phyloP scores from a whole-genome alignment of 2,888 invertebrate genomes.

The Cephus spinipes region DNA sequence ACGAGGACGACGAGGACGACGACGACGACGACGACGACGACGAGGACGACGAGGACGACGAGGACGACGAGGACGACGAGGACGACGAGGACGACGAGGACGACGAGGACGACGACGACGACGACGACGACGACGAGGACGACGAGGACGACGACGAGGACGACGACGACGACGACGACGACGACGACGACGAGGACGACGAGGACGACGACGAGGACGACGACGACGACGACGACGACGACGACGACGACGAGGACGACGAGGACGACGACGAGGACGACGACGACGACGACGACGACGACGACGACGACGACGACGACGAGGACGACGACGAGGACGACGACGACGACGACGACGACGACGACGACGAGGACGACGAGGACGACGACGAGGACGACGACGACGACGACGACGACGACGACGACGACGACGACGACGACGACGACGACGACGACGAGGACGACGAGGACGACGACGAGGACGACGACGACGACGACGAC shows the following conservation, averaged over 20 bases:
- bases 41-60: not conserved
- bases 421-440: not conserved
- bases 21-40: too few relatives aligned
- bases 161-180: not conserved
- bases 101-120: not conserved
- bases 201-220: not conserved
- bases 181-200: not conserved
- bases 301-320: not conserved
- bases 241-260: too few relatives aligned
- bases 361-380: not conserved
- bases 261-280: too few relatives aligned
- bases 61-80: not conserved
- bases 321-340: not conserved
- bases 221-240: not conserved
- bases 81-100: constrained; percentile 3
- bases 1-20: too few relatives aligned
- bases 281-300: not conserved
- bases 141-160: not conserved
- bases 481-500: not conserved
- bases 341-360: not conserved
- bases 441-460: not conserved
- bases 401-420: not conserved
- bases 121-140: not conserved
- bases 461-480: not conserved
- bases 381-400: constrained; percentile 1